These are phyloP conservation scores for Penaeus monodon DNA, from an alignment of 2,888 invertebrate species.

Conservation along the genomic window DNA sequence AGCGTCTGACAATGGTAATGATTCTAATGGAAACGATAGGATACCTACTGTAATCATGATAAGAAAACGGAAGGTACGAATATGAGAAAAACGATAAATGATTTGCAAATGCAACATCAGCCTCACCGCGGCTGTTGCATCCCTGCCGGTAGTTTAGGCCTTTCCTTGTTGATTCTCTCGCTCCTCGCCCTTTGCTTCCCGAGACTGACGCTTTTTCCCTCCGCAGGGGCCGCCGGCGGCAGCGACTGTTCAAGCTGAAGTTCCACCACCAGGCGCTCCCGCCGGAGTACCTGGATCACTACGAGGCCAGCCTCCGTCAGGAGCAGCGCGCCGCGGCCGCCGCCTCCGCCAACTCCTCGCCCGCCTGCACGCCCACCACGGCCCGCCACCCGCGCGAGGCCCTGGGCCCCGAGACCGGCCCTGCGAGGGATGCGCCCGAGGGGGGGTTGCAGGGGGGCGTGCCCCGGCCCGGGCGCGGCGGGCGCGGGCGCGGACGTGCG, in stretches of 20 bases:
- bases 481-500: constrained; percentile 44
- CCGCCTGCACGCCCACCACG: constrained; percentile 40
- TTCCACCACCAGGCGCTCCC: constrained; percentile 86
- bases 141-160: too few species aligned
- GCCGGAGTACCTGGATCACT: constrained; percentile 83
- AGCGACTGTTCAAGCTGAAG: constrained; percentile 75
- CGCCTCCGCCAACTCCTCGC: constrained; percentile 37
- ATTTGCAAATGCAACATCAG: too few species aligned
- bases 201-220: constrained; percentile 13
- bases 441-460: constrained; percentile 41
- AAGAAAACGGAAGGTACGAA: too few species aligned
- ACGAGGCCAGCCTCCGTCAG: constrained; percentile 76
- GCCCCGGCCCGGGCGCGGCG: constrained; percentile 34
- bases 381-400: constrained; percentile 52
- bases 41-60: too few species aligned
- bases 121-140: too few species aligned
- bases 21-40: too few species aligned
- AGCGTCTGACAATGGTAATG: too few species aligned
- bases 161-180: too few species aligned
- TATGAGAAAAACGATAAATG: too few species aligned
- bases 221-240: constrained; percentile 64
- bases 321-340: constrained; percentile 63
- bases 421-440: constrained; percentile 3
- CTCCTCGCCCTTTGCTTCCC: too few species aligned
- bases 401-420: constrained; percentile 29